Conservation (phyloP, 2,113 vertebrate species). For the Corythaixoides concolor region DNA sequence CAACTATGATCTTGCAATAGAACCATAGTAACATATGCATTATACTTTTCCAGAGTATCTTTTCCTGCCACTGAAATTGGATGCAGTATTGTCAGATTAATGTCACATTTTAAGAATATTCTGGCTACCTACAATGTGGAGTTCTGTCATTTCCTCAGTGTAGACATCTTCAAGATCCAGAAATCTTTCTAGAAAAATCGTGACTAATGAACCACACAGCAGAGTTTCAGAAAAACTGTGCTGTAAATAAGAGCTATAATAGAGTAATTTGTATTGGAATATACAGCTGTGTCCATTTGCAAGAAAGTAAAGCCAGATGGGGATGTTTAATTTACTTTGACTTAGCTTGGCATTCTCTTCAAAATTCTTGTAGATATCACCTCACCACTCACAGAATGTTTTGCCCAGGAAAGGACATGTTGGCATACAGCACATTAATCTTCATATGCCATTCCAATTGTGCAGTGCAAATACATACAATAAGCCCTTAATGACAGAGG, state of each 20-base stretch:
- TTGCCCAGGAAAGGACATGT: neutral
- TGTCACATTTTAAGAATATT: neutral
- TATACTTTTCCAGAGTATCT: neutral
- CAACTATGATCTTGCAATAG: neutral
- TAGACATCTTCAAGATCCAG: neutral
- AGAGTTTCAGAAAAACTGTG: neutral
- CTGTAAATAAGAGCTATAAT: neutral
- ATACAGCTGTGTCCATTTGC: neutral
- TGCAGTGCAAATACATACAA: neutral
- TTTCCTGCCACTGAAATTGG: neutral
- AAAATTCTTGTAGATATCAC: neutral
- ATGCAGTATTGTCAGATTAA: neutral
- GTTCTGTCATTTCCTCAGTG: neutral
- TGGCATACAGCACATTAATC: neutral
- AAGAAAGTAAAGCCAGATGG: constrained; percentile 19
- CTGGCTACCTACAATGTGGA: neutral
- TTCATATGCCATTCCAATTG: neutral
- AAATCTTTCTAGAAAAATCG: neutral
- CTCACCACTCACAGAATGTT: neutral
- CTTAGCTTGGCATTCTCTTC: neutral
- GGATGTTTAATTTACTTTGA: neutral
- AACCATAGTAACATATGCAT: neutral
- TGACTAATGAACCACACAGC: neutral
- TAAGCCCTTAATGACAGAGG: neutral
- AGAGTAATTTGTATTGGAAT: neutral